phyloP scores from a whole-genome alignment of 2,797 vertebrate genomes.

The Sphenodon punctatus region DNA sequence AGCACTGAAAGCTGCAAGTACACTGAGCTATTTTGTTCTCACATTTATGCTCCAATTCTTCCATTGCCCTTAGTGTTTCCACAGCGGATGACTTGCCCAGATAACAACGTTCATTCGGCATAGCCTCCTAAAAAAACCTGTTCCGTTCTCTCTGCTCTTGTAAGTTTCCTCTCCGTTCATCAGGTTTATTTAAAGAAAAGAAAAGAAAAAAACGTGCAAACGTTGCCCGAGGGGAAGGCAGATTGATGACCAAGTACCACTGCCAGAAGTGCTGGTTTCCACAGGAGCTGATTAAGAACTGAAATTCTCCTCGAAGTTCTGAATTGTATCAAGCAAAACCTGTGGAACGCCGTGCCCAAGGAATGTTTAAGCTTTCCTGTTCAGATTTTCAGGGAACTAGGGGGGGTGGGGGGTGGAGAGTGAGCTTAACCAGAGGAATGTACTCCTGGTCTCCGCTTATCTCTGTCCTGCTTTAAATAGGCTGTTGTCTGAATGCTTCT shows the following conservation, averaged over 20 bases:
- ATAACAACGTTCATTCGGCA: background rate
- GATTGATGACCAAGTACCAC: background rate
- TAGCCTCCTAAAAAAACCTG: background rate
- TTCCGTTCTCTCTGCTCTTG: background rate
- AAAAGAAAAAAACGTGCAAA: background rate
- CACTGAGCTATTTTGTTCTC: too few relatives aligned
- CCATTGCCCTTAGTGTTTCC: background rate
- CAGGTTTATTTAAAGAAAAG: too few relatives aligned
- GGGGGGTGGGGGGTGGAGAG: too few relatives aligned
- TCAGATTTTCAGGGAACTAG: too few relatives aligned
- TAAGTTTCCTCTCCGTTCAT: background rate
- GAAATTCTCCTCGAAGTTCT: too few relatives aligned
- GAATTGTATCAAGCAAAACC: background rate
- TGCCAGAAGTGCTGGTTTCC: background rate
- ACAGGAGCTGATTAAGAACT: background rate
- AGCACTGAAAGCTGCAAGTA: background rate
- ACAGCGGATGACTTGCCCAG: background rate
- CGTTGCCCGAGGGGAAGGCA: background rate
- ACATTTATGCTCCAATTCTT: background rate
- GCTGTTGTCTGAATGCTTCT: too few relatives aligned
- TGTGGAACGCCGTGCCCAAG: background rate
- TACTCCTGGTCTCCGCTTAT: too few relatives aligned
- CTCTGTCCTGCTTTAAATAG: too few relatives aligned
- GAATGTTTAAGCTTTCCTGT: too few relatives aligned
- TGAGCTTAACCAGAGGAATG: too few relatives aligned